Conservation (phyloP, 1,140 invertebrate species). For the Babylonia areolata region DNA sequence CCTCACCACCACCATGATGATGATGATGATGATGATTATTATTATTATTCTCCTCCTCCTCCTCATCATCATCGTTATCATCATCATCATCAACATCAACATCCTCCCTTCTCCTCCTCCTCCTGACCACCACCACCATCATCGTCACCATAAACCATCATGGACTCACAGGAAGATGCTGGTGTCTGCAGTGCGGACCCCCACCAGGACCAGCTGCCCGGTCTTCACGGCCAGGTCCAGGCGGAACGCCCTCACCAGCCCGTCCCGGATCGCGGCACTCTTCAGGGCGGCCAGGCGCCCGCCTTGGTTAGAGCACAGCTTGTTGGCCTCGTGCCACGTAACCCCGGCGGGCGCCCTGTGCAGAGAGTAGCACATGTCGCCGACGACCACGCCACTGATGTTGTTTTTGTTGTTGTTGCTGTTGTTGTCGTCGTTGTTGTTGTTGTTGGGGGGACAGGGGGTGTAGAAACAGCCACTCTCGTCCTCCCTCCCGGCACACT, state of each 20-base stretch:
- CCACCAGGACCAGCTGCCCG: not conserved
- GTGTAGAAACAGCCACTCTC: slow-evolving; percentile 14
- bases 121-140: no score
- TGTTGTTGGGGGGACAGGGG: not conserved
- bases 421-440: no score
- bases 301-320: not conserved
- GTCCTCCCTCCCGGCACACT: slow-evolving; percentile 21
- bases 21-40: no score
- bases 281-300: not conserved
- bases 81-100: no score
- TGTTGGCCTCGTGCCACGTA: not conserved
- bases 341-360: no score
- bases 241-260: not conserved
- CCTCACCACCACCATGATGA: no score
- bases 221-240: not conserved
- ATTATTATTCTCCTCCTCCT: no score
- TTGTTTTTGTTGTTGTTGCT: no score
- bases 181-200: not conserved
- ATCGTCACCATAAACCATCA: no score
- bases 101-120: no score
- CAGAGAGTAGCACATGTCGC: not conserved
- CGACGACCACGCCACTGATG: not conserved
- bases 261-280: not conserved
- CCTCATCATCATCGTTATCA: no score
- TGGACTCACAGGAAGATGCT: not conserved